A percentile compares a stretch with the other conserved stretches of the same genome.
phyloP scores from a whole-genome alignment of 2,888 invertebrate genomes.

The Chymomyza fuscimana region DNA sequence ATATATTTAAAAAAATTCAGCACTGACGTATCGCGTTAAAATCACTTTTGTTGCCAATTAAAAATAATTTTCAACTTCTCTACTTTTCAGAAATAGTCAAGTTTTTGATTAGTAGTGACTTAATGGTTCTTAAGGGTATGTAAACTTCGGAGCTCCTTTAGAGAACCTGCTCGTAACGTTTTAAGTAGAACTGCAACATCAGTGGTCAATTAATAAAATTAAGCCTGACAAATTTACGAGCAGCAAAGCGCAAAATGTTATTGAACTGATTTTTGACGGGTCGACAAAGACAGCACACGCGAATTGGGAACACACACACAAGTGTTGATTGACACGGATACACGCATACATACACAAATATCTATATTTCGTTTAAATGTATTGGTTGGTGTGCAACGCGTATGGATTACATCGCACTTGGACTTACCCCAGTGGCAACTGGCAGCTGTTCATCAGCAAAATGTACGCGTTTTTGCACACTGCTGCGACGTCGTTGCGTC shows the following conservation, averaged over 20 bases:
- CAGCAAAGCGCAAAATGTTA: conserved; percentile 60
- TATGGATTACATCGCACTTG: background rate
- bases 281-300: conserved; percentile 23
- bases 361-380: conserved; percentile 11
- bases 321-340: background rate
- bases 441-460: conserved; percentile 70
- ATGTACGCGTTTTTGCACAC: conserved; percentile 80
- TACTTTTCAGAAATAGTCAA: too few relatives aligned
- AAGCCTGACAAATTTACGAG: conserved; percentile 68
- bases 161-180: background rate
- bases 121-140: background rate
- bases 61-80: too few relatives aligned
- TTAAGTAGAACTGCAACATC: conserved; percentile 49
- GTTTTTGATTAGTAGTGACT: too few relatives aligned
- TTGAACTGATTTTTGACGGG: conserved; percentile 71
- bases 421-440: conserved; percentile 54
- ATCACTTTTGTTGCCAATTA: too few relatives aligned
- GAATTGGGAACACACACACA: conserved; percentile 57
- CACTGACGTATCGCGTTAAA: too few relatives aligned
- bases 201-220: conserved; percentile 66
- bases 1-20: too few relatives aligned
- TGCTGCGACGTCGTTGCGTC: conserved; percentile 54
- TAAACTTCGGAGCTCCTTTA: background rate
- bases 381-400: conserved; percentile 13
- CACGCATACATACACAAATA: conserved; percentile 32